These are phyloP conservation scores for Apamea crenata DNA, from an alignment of 2,888 invertebrate genomes.

Conservation along the genomic window DNA sequence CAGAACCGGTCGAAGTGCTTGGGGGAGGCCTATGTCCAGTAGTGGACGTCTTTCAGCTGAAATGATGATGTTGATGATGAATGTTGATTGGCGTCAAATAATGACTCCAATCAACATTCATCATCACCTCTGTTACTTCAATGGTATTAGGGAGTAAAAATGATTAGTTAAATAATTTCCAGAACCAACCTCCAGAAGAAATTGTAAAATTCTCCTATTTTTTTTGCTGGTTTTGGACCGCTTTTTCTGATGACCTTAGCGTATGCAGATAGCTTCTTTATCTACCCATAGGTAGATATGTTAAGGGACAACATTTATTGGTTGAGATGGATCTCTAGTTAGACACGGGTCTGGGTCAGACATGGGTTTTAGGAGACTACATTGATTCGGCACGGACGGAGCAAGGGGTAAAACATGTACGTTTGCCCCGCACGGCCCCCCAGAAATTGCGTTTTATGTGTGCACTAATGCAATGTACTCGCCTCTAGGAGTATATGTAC, in stretches of 20 bases:
- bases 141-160: neutral
- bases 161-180: neutral
- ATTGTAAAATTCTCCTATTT: neutral
- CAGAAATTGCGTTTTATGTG: too few relatives aligned
- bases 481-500: too few relatives aligned
- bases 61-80: neutral
- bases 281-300: neutral
- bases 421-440: too few relatives aligned
- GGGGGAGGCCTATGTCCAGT: too few relatives aligned
- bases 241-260: neutral
- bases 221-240: neutral
- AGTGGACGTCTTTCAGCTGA: neutral
- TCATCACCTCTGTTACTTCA: neutral
- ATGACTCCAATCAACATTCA: too few relatives aligned
- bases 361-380: conserved; percentile 29
- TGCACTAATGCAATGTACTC: too few relatives aligned
- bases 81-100: neutral
- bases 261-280: neutral
- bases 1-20: too few relatives aligned
- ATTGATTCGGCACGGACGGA: conserved; percentile 13
- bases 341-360: conserved; percentile 36
- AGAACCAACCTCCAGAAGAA: neutral
- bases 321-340: conserved; percentile 13
- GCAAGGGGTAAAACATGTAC: conserved; percentile 10
- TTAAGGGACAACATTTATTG: conserved; percentile 16